phyloP scores from a whole-genome alignment of 1,140 invertebrate genomes.

The Drosophila santomea region DNA sequence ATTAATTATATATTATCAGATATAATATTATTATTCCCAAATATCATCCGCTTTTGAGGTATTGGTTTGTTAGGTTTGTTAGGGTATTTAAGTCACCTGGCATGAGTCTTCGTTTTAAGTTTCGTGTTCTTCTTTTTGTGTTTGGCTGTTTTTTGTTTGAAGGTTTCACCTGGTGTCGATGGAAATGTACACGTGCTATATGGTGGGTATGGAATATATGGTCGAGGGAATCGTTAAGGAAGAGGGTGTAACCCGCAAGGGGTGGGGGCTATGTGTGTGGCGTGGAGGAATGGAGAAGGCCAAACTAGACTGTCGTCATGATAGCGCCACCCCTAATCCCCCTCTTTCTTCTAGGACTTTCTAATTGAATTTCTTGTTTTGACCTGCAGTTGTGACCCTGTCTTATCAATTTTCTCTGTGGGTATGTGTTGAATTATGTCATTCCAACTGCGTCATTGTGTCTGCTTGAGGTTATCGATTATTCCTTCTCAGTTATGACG shows the following conservation, averaged over 20 bases:
- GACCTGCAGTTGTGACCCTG: slow-evolving; percentile 47
- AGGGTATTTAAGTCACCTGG: slow-evolving; percentile 11
- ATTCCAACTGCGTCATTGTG: slow-evolving; percentile 78
- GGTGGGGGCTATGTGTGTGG: not conserved
- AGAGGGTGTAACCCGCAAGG: slow-evolving; percentile 2
- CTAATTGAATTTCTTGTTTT: slow-evolving; percentile 73
- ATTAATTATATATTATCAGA: no score
- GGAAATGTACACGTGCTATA: slow-evolving; percentile 60
- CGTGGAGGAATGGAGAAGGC: slow-evolving; percentile 37
- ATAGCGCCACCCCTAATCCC: slow-evolving; percentile 5
- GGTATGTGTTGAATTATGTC: slow-evolving; percentile 64
- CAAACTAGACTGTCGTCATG: slow-evolving; percentile 53
- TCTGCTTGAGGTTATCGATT: slow-evolving; percentile 73
- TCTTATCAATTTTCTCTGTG: slow-evolving; percentile 53
- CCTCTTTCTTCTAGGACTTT: slow-evolving; percentile 53
- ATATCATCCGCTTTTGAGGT: not conserved
- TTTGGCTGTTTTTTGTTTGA: slow-evolving; percentile 42
- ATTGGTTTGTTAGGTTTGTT: not conserved
- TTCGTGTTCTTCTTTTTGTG: slow-evolving; percentile 11
- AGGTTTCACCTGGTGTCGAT: slow-evolving; percentile 67
- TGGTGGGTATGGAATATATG: slow-evolving; percentile 10
- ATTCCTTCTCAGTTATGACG: slow-evolving; percentile 72
- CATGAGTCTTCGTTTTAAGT: not conserved
- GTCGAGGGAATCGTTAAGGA: slow-evolving; percentile 42
- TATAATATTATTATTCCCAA: not conserved